Evolutionary conservation across 2,888 invertebrate genomes (phyloP).

Genomic region (Auanema freiburgensis): DNA sequence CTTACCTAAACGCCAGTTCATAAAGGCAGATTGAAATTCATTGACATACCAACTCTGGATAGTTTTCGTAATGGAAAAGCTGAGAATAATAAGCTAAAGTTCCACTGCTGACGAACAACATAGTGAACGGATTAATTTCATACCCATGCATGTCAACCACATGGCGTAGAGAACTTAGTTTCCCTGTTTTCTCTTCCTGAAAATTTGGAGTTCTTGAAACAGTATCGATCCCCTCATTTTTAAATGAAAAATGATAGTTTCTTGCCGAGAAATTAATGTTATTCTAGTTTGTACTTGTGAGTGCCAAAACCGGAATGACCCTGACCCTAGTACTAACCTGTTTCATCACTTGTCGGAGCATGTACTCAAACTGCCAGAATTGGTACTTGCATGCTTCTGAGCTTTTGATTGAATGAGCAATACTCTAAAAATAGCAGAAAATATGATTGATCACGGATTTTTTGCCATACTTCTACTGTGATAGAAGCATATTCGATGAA

Average conservation of each 20-base stretch:
- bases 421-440: conserved; percentile 32
- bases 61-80: conserved; percentile 64
- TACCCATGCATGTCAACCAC: conserved; percentile 61
- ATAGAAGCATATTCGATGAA: conserved; percentile 62
- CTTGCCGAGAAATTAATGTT: conserved; percentile 2
- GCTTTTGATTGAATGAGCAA: conserved; percentile 56
- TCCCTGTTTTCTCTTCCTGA: conserved; percentile 57
- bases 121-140: conserved; percentile 63
- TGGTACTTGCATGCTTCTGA: conserved; percentile 60
- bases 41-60: conserved; percentile 58
- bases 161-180: conserved; percentile 56
- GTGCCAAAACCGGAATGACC: too few species aligned
- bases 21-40: not conserved
- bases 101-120: conserved; percentile 62
- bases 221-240: not conserved
- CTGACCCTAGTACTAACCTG: conserved; percentile 32
- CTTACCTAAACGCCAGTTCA: conserved; percentile 32
- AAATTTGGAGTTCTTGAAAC: conserved; percentile 14
- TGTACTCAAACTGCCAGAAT: conserved; percentile 63
- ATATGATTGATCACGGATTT: not conserved
- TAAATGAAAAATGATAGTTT: conserved; percentile 6
- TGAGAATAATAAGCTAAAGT: conserved; percentile 62
- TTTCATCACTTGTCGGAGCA: conserved; percentile 59
- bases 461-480: conserved; percentile 54
- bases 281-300: too few species aligned